Evolutionary conservation across 2,888 invertebrate genomes (phyloP), one percentile per base, ranked within the genome.

Genomic region (Phaedon cochleariae): DNA sequence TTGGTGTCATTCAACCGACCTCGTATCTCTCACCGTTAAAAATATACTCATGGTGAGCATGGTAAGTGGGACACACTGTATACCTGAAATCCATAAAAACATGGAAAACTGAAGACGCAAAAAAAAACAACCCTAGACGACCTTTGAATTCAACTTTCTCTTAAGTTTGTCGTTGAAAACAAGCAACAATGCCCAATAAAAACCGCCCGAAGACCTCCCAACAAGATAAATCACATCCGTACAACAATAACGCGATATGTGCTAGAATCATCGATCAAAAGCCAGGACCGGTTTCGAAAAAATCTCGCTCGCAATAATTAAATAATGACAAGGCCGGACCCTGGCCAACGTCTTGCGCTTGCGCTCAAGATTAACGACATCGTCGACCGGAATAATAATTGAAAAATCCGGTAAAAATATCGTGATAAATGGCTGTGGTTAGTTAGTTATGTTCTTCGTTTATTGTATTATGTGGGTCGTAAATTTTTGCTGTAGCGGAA

Each of bases 381-480:
- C 26, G 26, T 26, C 3, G 26, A 59, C 26, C 53, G 22, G 49
- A 21, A 59, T 66, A 21, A 59, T 66, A 66, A 59, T 66, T 66
- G 65, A 62, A 66, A 66, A 62, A 58, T 26, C 54, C 62, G 17
- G 54, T 51, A 64, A 66, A 66, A 62, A 66, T 62, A 53, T 57
- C 20, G 62, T 62, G 65, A 62, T 66, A 66, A 59, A 66, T 54
- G 62, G 59, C 53, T 57, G 49, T 45, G 45, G 20, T 61, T 41
- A 49, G 48, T 64, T 31, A n/a, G n/a, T n/a, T n/a, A n/a, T n/a
- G n/a, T n/a, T n/a, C n/a, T n/a, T n/a, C n/a, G n/a, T n/a, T n/a
- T n/a, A n/a, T n/a, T n/a, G n/a, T n/a, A 60, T 59, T 53, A 59
- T 64, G 64, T 64, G 64, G 64, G 64, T 64, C 55, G 51, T 64